Percentiles rank a stretch among this genome's conserved stretches.
These are phyloP conservation scores for Tolmerus cingulatus DNA, from an alignment of 2,888 invertebrate species.

Conservation along the genomic window DNA sequence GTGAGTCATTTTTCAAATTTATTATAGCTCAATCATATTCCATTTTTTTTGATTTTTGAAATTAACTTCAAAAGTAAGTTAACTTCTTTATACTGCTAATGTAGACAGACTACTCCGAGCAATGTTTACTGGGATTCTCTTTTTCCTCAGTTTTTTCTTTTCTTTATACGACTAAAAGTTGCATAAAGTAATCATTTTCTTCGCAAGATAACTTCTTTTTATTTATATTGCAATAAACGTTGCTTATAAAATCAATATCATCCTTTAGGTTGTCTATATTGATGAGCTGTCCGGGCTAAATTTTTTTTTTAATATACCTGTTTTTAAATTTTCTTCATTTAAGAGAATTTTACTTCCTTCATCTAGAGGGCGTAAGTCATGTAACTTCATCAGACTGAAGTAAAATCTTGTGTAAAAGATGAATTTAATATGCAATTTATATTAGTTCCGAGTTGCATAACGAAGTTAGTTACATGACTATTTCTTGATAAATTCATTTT, in stretches of 20 bases:
- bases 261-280: not conserved
- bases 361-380: not conserved
- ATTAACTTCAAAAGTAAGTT: no score
- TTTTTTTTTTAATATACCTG: not conserved
- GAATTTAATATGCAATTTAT: not conserved
- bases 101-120: not conserved
- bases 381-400: not conserved
- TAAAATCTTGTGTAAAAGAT: not conserved
- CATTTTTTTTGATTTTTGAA: not conserved
- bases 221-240: not conserved
- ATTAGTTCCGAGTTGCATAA: not conserved
- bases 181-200: not conserved
- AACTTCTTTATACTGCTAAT: no score
- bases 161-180: not conserved
- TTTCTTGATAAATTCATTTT: no score
- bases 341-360: not conserved
- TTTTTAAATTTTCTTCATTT: not conserved
- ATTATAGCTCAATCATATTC: not conserved
- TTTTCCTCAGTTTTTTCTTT: not conserved
- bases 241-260: not conserved
- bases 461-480: not conserved
- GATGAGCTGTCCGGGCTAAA: not conserved
- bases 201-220: not conserved
- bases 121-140: not conserved
- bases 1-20: not conserved